Percentiles rank a stretch among this genome's conserved stretches.
Conservation (phyloP, 1,140 invertebrate species). For the Adelges cooleyi region DNA sequence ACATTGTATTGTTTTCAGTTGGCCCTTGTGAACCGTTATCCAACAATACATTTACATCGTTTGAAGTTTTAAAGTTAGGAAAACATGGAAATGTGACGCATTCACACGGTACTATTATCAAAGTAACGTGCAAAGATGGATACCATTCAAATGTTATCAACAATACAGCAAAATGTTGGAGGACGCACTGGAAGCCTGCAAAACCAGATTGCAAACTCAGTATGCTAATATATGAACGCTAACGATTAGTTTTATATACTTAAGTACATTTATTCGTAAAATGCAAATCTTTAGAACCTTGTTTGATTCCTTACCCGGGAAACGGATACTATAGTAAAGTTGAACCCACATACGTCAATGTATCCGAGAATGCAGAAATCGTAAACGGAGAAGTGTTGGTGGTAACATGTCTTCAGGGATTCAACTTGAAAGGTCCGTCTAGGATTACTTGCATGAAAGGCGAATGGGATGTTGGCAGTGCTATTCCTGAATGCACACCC, state of each 20-base stretch:
- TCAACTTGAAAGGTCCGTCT: constrained; percentile 54
- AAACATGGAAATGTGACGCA: constrained; percentile 50
- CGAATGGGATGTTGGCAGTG: constrained; percentile 56
- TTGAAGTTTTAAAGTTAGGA: constrained; percentile 52
- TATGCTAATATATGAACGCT: no score
- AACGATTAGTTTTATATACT: no score
- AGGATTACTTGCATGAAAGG: constrained; percentile 64
- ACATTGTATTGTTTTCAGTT: not conserved
- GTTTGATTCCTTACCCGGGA: constrained; percentile 49
- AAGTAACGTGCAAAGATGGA: constrained; percentile 51
- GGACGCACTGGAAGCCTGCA: constrained; percentile 67
- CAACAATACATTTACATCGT: constrained; percentile 50
- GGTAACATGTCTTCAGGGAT: constrained; percentile 52
- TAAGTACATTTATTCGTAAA: not conserved
- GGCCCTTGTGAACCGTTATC: constrained; percentile 46
- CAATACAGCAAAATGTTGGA: constrained; percentile 60
- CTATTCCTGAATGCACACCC: constrained; percentile 61
- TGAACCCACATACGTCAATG: constrained; percentile 1
- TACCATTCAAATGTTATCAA: constrained; percentile 62
- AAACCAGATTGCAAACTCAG: constrained; percentile 62
- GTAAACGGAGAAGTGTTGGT: constrained; percentile 48
- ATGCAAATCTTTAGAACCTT: constrained; percentile 50
- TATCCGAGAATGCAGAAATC: constrained; percentile 43
- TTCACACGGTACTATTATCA: constrained; percentile 33
- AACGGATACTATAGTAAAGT: constrained; percentile 43